Evolutionary conservation across 2,797 vertebrate species (phyloP).

Genomic region (Cyprinodon diabolis): DNA sequence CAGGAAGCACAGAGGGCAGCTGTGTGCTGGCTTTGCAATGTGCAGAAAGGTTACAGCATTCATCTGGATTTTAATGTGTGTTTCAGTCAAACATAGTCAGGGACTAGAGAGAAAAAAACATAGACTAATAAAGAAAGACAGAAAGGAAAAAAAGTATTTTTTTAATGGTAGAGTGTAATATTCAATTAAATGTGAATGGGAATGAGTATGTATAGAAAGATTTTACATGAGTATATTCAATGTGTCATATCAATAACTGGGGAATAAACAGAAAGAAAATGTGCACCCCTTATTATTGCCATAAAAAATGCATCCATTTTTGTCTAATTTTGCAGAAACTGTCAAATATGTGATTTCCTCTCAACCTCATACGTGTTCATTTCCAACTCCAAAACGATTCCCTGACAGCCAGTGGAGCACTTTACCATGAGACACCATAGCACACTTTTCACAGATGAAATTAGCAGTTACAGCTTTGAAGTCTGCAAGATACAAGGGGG

Average conservation of each 20-base stretch:
- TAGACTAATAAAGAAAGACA: conserved; percentile 31
- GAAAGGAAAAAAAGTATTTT: conserved; percentile 25
- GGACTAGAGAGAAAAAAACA: conserved; percentile 17
- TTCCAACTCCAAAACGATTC: conserved; percentile 26
- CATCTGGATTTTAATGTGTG: conserved; percentile 29
- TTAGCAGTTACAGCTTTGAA: conserved; percentile 71
- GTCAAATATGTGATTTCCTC: conserved; percentile 3
- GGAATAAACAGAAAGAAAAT: conserved; percentile 24
- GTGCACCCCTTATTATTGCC: not conserved
- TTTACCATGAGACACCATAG: conserved; percentile 60
- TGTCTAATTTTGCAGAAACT: conserved; percentile 14
- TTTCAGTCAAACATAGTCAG: conserved; percentile 45
- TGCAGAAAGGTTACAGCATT: conserved; percentile 30
- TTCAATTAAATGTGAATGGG: not conserved
- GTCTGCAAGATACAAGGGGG: conserved; percentile 51
- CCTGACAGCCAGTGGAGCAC: conserved; percentile 49
- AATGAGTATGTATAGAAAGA: not conserved
- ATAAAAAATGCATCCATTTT: conserved; percentile 6
- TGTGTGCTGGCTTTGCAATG: conserved; percentile 30
- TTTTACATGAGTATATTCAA: conserved; percentile 30
- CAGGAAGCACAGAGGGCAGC: conserved; percentile 53
- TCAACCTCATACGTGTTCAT: conserved; percentile 33
- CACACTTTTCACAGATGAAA: conserved; percentile 61
- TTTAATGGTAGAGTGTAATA: conserved; percentile 38
- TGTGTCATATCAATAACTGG: conserved; percentile 12